Evolutionary conservation across 2,113 vertebrate species (phyloP), one percentile per base, ranked within the genome.

Genomic region (Hyaena hyaena): DNA sequence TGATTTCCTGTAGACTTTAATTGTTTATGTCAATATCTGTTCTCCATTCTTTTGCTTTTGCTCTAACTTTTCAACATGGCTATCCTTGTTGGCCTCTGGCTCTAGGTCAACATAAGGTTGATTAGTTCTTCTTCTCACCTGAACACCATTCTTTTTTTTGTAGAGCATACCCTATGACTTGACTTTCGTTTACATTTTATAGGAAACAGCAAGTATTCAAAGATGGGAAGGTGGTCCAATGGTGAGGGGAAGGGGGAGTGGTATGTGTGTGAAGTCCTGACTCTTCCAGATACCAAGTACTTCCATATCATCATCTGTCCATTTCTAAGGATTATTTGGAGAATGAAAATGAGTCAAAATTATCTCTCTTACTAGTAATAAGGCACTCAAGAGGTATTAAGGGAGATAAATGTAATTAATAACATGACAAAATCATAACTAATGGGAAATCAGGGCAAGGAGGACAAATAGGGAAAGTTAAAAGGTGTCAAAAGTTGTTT

Each of bases 171-270:
- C n/a, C 10, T 39, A 3, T 35, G n/a, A 24, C 1, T 74, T 68
- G 1, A 26, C 3, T 50, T 84, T 82, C 77, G 4, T 31, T 68
- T 68, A 24, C 0, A 58, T 7, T 86, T 91, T 45, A 88, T 5
- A 5, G 2, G 28, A 71, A 68, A 43, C 11, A 65, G 35, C 35
- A 90, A 58, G 4, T 2, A 58, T 61, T 35, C 16, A 2, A 79
- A 84, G 17, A 33, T 61, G 11, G 8, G 15, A 87, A n/a, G 2
- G 16, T 45, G 24, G 4, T 21, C 23, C 8, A 14, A 2, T 31
- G 16, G 2, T 28, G 55, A 21, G 4, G 16, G 9, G 2, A 15
- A 16, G 19, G 2, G 0, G 2, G 4, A 31, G 0, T 69, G 45
- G 17, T 65, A 1, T 43, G 7, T 43, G 31, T n/a, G 10, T 19